A percentile compares a stretch with the other conserved stretches of the same genome.
These are phyloP conservation scores for Hippocampus zosterae DNA, from an alignment of 2,113 vertebrate genomes.

Conservation along the genomic window DNA sequence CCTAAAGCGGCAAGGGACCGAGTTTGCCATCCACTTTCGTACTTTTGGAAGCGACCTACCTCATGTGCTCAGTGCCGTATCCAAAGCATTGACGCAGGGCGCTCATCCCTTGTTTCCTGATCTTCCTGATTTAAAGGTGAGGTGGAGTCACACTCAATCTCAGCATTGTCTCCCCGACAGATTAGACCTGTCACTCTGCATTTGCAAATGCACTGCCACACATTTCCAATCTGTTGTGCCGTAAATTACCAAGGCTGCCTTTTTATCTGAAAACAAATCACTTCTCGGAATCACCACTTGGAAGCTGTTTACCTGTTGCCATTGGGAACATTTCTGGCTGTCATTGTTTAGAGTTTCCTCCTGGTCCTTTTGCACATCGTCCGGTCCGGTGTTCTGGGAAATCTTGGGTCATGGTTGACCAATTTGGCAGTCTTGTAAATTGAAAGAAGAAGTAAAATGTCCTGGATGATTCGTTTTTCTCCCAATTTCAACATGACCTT, in stretches of 20 bases:
- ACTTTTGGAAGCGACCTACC: constrained; percentile 82
- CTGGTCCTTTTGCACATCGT: not conserved
- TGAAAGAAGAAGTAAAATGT: too few relatives aligned
- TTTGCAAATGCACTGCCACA: not conserved
- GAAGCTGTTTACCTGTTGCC: not conserved
- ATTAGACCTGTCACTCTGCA: not conserved
- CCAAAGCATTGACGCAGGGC: constrained; percentile 66
- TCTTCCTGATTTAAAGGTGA: constrained; percentile 70
- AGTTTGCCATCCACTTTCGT: constrained; percentile 78
- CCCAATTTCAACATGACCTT: too few relatives aligned
- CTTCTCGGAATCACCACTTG: not conserved
- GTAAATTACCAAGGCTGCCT: not conserved
- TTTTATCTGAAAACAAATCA: not conserved
- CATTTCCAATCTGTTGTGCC: not conserved
- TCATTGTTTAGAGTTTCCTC: not conserved
- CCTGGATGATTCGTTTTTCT: too few relatives aligned
- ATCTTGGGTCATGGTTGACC: too few relatives aligned
- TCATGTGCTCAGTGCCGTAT: constrained; percentile 64
- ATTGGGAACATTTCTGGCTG: not conserved
- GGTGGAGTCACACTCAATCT: not conserved
- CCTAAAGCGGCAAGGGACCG: constrained; percentile 64
- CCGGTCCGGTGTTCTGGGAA: not conserved
- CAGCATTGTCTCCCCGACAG: not conserved
- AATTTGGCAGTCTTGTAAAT: too few relatives aligned
- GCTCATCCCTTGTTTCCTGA: constrained; percentile 80